Conservation (phyloP, 2,113 vertebrate genomes). For the Atractosteus spatula region DNA sequence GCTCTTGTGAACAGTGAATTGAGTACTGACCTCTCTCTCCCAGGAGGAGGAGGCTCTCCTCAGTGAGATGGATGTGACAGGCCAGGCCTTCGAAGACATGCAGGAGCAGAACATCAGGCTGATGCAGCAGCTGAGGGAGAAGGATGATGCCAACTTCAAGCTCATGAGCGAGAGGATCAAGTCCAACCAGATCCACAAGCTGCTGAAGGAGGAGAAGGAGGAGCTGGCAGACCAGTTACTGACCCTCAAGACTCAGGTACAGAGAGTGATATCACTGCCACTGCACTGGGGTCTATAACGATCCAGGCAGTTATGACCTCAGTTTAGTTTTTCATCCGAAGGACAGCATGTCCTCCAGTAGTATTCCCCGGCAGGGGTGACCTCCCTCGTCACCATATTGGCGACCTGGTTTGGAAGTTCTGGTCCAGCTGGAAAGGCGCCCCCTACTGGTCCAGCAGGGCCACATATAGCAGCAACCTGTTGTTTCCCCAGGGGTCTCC, state of each 20-base stretch:
- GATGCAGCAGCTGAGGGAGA: conserved; percentile 96
- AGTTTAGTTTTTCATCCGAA: no score
- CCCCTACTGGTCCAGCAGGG: no score
- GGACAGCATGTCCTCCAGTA: no score
- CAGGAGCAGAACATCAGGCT: conserved; percentile 96
- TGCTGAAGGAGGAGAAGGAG: conserved; percentile 95
- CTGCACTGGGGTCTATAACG: no score
- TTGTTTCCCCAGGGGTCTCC: no score
- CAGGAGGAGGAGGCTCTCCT: conserved; percentile 94
- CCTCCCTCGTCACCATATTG: no score
- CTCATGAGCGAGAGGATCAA: conserved; percentile 97
- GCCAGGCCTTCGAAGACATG: conserved; percentile 98
- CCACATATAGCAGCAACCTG: no score
- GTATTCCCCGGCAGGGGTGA: no score
- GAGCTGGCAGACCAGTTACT: conserved; percentile 91
- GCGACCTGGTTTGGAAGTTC: no score
- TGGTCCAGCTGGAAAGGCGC: no score
- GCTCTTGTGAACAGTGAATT: no score
- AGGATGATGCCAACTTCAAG: conserved; percentile 97
- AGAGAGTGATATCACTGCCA: conserved; percentile 5
- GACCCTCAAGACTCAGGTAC: conserved; percentile 92
- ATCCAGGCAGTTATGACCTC: no score
- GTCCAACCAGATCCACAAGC: conserved; percentile 96
- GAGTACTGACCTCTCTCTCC: not conserved
- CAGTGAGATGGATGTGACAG: conserved; percentile 97